Conservation (phyloP, 2,797 vertebrate genomes). For the Pteronotus mesoamericanus region DNA sequence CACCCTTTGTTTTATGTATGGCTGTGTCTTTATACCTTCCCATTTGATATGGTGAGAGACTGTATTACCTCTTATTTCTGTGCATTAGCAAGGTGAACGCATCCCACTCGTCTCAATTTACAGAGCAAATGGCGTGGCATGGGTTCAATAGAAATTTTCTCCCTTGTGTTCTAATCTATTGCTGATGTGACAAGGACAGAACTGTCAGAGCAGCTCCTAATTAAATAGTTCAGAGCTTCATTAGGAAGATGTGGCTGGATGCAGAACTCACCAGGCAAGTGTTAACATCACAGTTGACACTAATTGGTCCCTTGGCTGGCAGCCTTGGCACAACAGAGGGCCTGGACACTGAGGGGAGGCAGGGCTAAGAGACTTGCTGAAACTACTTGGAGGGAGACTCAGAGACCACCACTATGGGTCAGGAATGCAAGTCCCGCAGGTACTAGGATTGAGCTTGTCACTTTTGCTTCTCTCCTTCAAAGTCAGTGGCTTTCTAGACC, state of each 20-base stretch:
- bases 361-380: neutral
- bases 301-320: slow-evolving; percentile 64
- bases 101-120: slow-evolving; percentile 41
- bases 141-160: slow-evolving; percentile 56
- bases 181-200: slow-evolving; percentile 56
- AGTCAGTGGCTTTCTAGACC: neutral
- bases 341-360: neutral
- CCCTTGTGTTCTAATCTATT: slow-evolving; percentile 52
- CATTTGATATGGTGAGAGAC: neutral
- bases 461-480: neutral
- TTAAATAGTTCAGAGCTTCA: slow-evolving; percentile 68
- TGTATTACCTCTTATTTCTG: slow-evolving; percentile 45
- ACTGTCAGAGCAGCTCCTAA: slow-evolving; percentile 61
- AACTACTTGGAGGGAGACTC: neutral
- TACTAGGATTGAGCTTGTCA: neutral
- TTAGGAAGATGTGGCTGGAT: slow-evolving; percentile 57
- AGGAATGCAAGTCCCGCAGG: neutral
- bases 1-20: neutral
- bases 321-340: neutral
- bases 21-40: neutral
- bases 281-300: slow-evolving; percentile 58
- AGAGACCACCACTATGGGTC: neutral
- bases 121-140: slow-evolving; percentile 53
- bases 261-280: slow-evolving; percentile 13
- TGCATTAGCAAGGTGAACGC: slow-evolving; percentile 42